Evolutionary conservation across 1,140 invertebrate genomes (phyloP).

Genomic region (Notospermus geniculatus): DNA sequence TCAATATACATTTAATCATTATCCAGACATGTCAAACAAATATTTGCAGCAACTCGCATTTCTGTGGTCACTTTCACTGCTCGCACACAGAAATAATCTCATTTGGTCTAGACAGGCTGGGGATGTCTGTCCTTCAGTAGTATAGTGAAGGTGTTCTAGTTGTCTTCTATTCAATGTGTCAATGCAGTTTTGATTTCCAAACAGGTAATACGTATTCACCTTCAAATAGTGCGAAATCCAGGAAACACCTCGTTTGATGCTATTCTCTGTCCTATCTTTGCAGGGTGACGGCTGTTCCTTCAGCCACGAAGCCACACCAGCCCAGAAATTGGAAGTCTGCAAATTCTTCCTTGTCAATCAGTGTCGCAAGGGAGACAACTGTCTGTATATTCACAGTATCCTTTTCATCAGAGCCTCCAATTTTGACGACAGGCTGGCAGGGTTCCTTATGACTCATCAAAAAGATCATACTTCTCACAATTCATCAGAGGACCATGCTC

Average conservation of each 20-base stretch:
- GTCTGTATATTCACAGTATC: conserved; percentile 87
- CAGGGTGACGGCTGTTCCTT: conserved; percentile 76
- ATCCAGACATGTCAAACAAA: too few species aligned
- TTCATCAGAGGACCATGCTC: background rate
- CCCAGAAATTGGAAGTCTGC: conserved; percentile 89
- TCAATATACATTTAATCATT: too few species aligned
- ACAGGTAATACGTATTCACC: background rate
- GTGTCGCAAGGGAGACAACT: conserved; percentile 93
- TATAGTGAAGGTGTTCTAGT: background rate
- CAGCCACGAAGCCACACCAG: conserved; percentile 79
- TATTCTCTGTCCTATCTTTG: conserved; percentile 28
- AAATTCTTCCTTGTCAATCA: conserved; percentile 96
- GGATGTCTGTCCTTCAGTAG: background rate
- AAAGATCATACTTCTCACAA: background rate
- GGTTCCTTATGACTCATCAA: too few species aligned
- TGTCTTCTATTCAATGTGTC: conserved; percentile 8
- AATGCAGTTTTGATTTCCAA: background rate
- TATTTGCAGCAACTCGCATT: too few species aligned
- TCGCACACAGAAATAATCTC: too few species aligned
- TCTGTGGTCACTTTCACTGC: too few species aligned
- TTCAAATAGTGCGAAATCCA: background rate
- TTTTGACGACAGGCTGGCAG: too few species aligned
- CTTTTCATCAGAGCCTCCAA: conserved; percentile 31
- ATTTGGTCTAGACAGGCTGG: background rate
- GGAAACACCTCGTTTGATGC: background rate